Base-by-base conservation (phyloP, 2,113 vertebrate species). In the Haemorhous mexicanus region DNA sequence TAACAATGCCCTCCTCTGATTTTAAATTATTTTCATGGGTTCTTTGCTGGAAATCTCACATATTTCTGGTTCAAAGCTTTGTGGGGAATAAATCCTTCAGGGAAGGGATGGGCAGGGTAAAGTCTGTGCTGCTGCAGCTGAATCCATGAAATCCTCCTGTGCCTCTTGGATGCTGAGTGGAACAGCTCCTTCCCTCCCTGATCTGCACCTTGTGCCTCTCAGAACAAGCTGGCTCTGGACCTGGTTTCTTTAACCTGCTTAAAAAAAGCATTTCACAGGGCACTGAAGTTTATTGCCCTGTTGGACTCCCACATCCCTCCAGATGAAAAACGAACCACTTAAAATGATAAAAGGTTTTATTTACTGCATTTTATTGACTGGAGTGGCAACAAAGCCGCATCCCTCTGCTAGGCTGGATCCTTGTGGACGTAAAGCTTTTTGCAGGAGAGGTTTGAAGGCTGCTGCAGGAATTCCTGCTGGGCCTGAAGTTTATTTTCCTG, bases 241-340 rank as follows among this genome's bases (percentile, higher is more conserved):
- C 61, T 66, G 82, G 30, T 44, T 84, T 37, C 77, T 49, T 39
- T 39, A 69, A 53, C 55, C 32, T 63, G 80, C 72, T 68, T 61
- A 28, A 69, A 91, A 55, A 52, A 52, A 28, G 14, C 1, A 0
- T 79, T 85, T 84, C 32, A 18, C 56, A 81, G 84, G 56, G 83
- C 47, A 22, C 64, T 52, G 76, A 39, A 50, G 59, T 93, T 94
- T 96, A 94, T 64, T 44, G 83, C 80, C 59, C 79, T 87, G 64
- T 13, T 86, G 68, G 94, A 91, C 75, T 79, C 73, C 77, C 58
- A 62, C 49, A 9, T 59, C 24, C 32, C 46, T 90, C 55, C 22
- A 3, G 73, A 66, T 89, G 86, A 95, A 77, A 96, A 94, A 90
- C 9, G 84, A 93, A 55, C 55, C 89, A 47, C 80, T 95, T 84